These are phyloP conservation scores for Calephelis virginiensis DNA, from an alignment of 1,140 invertebrate species.

Conservation along the genomic window DNA sequence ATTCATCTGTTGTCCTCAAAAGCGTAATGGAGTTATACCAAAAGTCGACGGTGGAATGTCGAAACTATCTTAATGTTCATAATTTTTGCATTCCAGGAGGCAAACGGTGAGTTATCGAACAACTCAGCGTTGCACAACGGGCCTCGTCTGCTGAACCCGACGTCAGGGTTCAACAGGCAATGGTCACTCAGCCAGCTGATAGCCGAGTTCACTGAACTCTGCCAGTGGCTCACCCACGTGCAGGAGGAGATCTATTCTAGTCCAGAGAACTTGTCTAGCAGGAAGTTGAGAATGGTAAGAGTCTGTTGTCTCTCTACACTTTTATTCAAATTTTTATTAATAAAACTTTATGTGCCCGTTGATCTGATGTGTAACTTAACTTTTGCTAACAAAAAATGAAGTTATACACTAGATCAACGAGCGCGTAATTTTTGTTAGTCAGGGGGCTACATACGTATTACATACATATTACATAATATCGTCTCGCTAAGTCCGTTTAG, in stretches of 20 bases:
- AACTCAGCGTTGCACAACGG: constrained; percentile 72
- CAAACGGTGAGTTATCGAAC: constrained; percentile 86
- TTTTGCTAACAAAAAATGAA: no score
- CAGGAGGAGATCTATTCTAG: constrained; percentile 87
- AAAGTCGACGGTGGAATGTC: no score
- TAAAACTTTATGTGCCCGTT: no score
- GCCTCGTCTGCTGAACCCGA: constrained; percentile 58
- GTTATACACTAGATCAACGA: no score
- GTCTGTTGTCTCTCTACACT: background rate
- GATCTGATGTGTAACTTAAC: no score
- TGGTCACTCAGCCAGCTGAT: constrained; percentile 89
- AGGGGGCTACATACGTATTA: no score
- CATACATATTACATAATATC: no score
- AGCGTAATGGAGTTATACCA: no score
- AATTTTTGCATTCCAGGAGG: constrained; percentile 80
- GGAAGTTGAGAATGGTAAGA: constrained; percentile 82
- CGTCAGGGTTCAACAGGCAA: constrained; percentile 61
- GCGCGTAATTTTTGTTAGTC: no score
- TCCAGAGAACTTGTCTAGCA: constrained; percentile 84
- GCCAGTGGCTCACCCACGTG: constrained; percentile 88
- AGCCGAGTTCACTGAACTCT: constrained; percentile 88
- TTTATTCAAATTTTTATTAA: no score
- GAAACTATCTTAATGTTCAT: no score
- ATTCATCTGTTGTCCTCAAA: background rate
- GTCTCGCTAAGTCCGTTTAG: no score